Conservation (phyloP, 2,113 vertebrate species). For the Nerophis lumbriciformis region DNA sequence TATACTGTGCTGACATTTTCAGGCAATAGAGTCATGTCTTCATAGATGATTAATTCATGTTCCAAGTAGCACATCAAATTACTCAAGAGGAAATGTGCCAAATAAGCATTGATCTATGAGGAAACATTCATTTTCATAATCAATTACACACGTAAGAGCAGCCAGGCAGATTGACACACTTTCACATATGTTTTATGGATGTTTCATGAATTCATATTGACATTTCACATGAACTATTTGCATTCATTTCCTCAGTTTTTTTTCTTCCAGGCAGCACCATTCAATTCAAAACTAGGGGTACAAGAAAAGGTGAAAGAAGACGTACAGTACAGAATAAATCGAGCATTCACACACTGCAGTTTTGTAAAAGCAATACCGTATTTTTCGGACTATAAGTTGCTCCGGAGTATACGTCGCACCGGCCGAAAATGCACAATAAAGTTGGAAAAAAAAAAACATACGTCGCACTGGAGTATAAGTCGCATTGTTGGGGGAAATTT, state of each 20-base stretch:
- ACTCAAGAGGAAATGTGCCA: slow-evolving; percentile 16
- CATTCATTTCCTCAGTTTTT: neutral
- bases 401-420: too few species aligned
- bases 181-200: neutral
- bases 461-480: too few species aligned
- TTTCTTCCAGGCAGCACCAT: neutral
- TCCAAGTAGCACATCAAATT: slow-evolving; percentile 18
- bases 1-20: too few species aligned
- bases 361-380: slow-evolving; percentile 6
- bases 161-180: slow-evolving; percentile 1
- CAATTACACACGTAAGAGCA: neutral
- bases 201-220: neutral
- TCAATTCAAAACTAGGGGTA: neutral
- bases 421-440: too few species aligned
- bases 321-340: neutral
- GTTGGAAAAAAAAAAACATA: too few species aligned
- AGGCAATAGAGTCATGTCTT: slow-evolving; percentile 3
- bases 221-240: neutral
- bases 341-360: neutral
- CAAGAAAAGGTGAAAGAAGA: neutral
- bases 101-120: slow-evolving; percentile 24
- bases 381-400: too few species aligned
- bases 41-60: slow-evolving; percentile 21
- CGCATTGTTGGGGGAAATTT: too few species aligned
- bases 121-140: slow-evolving; percentile 21